These are phyloP conservation scores for Cryptosula pallasiana DNA, from an alignment of 2,888 invertebrate species.

Conservation along the genomic window DNA sequence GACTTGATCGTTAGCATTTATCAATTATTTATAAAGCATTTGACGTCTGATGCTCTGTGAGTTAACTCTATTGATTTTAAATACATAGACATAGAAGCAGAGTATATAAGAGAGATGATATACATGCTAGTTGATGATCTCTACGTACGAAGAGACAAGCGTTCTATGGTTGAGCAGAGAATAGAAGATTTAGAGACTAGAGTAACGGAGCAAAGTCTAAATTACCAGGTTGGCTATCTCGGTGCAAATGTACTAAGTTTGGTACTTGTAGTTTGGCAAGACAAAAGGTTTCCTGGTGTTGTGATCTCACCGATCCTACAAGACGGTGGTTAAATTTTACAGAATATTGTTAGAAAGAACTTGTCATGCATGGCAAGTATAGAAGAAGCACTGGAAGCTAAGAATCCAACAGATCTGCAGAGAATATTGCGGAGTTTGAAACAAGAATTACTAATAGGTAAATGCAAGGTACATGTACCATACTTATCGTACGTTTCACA, in stretches of 20 bases:
- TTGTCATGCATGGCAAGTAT: neutral
- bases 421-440: constrained; percentile 4
- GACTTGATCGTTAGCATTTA: no score
- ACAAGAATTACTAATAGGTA: constrained; percentile 1
- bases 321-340: neutral
- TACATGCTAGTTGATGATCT: constrained; percentile 22
- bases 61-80: no score
- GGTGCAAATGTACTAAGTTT: no score
- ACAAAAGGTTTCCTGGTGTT: no score
- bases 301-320: no score
- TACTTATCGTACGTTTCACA: no score
- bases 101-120: constrained; percentile 22
- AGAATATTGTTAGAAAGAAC: constrained; percentile 14
- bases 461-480: no score
- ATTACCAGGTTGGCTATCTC: constrained; percentile 22
- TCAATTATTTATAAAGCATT: no score
- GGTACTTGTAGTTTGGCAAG: no score
- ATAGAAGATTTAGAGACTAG: constrained; percentile 48
- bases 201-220: constrained; percentile 39
- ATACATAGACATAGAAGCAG: neutral
- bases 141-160: constrained; percentile 4
- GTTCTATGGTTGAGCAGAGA: constrained; percentile 33
- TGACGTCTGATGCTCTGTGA: no score
- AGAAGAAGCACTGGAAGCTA: constrained; percentile 23
- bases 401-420: neutral